These are phyloP conservation scores for Limenitis camilla DNA, from an alignment of 2,888 invertebrate species.

Conservation along the genomic window DNA sequence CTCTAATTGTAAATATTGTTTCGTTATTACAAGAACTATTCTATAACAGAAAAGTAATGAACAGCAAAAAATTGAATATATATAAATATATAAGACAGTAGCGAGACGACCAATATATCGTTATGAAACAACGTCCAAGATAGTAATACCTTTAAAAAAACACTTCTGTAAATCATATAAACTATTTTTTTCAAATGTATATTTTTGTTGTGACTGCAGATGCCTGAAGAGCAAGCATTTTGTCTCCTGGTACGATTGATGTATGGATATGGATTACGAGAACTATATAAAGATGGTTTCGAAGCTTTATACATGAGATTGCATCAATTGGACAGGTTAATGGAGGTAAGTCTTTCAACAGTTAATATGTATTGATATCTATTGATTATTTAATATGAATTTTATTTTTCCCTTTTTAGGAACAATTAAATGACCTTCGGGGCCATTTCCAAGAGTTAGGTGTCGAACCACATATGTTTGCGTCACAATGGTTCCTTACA, in stretches of 20 bases:
- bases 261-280: conserved; percentile 95
- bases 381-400: neutral
- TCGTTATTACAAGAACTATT: too few species aligned
- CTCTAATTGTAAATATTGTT: too few species aligned
- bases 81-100: too few species aligned
- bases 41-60: too few species aligned
- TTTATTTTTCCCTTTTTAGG: conserved; percentile 60
- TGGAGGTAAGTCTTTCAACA: conserved; percentile 77
- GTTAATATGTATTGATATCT: too few species aligned
- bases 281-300: conserved; percentile 97
- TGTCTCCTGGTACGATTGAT: conserved; percentile 96
- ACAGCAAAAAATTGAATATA: too few species aligned
- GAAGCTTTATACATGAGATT: conserved; percentile 95
- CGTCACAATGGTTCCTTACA: conserved; percentile 99
- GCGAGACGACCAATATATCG: too few species aligned
- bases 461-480: conserved; percentile 99
- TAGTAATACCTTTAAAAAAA: too few species aligned
- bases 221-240: conserved; percentile 99
- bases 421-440: conserved; percentile 86
- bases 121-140: too few species aligned
- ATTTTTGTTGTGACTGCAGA: conserved; percentile 73
- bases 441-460: conserved; percentile 87
- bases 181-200: too few species aligned
- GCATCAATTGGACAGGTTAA: conserved; percentile 94
- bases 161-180: too few species aligned